Base-by-base conservation (phyloP, 2,888 invertebrate genomes). In the Lithosia quadra region DNA sequence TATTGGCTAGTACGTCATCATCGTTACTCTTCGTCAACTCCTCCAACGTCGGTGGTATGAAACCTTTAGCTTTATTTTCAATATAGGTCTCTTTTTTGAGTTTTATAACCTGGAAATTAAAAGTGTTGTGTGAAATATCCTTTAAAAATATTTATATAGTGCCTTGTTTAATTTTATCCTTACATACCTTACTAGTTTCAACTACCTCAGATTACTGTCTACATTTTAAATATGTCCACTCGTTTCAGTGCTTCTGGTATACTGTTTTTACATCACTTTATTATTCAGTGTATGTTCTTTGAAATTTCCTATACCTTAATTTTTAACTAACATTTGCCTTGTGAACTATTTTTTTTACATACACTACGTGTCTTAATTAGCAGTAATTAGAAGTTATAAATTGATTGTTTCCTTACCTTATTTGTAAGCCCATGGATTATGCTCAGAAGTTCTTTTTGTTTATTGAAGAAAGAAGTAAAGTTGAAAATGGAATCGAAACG, bases 341-440 rank as follows among this genome's bases (percentile, higher is more conserved):
- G n/a, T n/a, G n/a, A n/a, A 5, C 28, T 28, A 28, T 28, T 28
- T 28, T 28, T 28, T 28, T 28, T 28, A 28, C 28, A 2, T 28
- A 28, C 28, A 2, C 28, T 28, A 28, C 28, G 28, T n/a, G n/a
- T n/a, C n/a, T n/a, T n/a, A n/a, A n/a, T n/a, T n/a, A n/a, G n/a
- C 1, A 49, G n/a, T 49, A n/a, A 49, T n/a, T n/a, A n/a, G 0
- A 18, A 5, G 15, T 18, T 28, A 28, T 28, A 28, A 28, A 18
- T 18, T n/a, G 9, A 49, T 49, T n/a, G 5, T 5, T 18, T 49
- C 8, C n/a, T 49, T 76, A 97, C 97, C 90, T 97, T 97, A 77
- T 96, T 96, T 0, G 98, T 98, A 66, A 98, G 95, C 66, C 97
- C 97, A 87, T 98, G 97, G 76, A 98, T 98, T 70, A 96, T 96